Evolutionary conservation across 2,797 vertebrate genomes (phyloP), one percentile per base, ranked within the genome.

Genomic region (Clarias pachynema): DNA sequence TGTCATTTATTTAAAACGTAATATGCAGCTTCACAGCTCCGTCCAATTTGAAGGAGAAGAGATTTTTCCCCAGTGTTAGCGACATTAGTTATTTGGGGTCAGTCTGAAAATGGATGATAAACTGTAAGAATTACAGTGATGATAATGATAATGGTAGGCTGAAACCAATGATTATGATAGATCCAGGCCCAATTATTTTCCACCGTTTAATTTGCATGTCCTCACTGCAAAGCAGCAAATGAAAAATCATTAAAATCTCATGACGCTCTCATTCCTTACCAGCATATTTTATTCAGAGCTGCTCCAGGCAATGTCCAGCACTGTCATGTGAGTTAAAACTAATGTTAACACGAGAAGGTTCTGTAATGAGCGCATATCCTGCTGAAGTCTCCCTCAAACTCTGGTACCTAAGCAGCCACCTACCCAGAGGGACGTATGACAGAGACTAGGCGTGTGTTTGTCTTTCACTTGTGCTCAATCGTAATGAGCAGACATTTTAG

Each of bases 401-500:
- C 53, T 31, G 69, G 18, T 78, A 65, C 78, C 69, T 78, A 37
- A 65, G 79, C 86, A 82, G 78, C 66, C 77, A 86, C 85, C 85
- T 86, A 82, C 85, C 85, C 80, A 86, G 81, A 86, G 82, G 81
- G 85, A 34, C 29, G 44, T 68, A 93, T 90, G 91, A 91, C 92
- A 91, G 91, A 92, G 92, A 92, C 91, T 89, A 92, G 92, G 92
- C 9, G 92, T 91, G 93, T 93, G 94, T 94, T 79, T 91, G 92
- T 91, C 90, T 83, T 79, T 94, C 91, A 87, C 91, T 91, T 90
- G 89, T 91, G 91, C 70, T 81, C 86, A 31, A 60, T 60, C 31
- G 63, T 94, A 94, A 95, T 93, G 91, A 93, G 94, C 93, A 90
- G 91, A 91, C 91, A 90, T 91, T 92, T 93, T 72, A 81, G 77